Percentiles rank a stretch among this genome's conserved stretches.
These are phyloP conservation scores for Dryobotodes eremita DNA, from an alignment of 2,888 invertebrate species.

Conservation along the genomic window DNA sequence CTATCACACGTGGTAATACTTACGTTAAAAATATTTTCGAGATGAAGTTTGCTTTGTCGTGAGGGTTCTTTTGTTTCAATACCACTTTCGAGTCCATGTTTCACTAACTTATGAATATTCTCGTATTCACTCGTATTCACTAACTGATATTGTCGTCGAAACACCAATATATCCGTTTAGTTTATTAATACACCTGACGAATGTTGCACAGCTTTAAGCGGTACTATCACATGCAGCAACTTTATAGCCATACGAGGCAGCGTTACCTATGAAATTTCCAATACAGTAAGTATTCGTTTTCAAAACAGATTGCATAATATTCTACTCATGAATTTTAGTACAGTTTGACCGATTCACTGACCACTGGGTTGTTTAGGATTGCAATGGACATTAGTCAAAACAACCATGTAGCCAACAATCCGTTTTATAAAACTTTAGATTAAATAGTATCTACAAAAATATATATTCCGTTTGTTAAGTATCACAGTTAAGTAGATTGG, in stretches of 20 bases:
- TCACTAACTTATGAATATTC: conserved; percentile 53
- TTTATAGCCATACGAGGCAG: conserved; percentile 19
- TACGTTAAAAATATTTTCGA: conserved; percentile 92
- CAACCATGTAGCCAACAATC: conserved; percentile 33
- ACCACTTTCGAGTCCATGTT: conserved; percentile 92
- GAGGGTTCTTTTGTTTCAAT: conserved; percentile 91
- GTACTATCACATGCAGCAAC: conserved; percentile 17
- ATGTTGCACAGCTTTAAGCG: conserved; percentile 21
- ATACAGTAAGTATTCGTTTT: conserved; percentile 50
- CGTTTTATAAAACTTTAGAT: conserved; percentile 33
- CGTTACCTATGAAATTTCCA: conserved; percentile 36
- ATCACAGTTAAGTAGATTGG: conserved; percentile 66
- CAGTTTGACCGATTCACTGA: conserved; percentile 53
- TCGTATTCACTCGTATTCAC: no score
- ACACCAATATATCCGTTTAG: conserved; percentile 5
- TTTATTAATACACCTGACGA: conserved; percentile 20
- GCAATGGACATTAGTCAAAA: conserved; percentile 15
- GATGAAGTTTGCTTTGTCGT: conserved; percentile 90
- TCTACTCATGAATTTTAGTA: conserved; percentile 59
- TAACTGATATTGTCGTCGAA: no score
- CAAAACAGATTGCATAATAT: conserved; percentile 71
- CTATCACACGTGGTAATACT: conserved; percentile 79
- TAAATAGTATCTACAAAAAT: conserved; percentile 48
- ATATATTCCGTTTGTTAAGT: conserved; percentile 59
- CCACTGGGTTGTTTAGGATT: conserved; percentile 41